These are phyloP conservation scores for Watsonalla cultraria DNA, from an alignment of 2,888 invertebrate species.

Conservation along the genomic window DNA sequence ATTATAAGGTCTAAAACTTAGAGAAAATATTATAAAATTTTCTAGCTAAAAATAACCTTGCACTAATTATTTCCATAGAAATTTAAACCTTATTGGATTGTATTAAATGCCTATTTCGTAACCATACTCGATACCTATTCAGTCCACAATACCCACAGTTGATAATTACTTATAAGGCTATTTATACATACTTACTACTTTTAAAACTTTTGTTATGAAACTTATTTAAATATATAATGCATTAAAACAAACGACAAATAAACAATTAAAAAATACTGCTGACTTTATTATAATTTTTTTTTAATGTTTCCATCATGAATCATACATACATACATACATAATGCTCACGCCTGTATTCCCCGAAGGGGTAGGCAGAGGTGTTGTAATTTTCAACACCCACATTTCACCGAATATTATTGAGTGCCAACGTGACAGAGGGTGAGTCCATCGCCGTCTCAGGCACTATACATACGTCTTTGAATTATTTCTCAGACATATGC, in stretches of 20 bases:
- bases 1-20: conserved; percentile 26
- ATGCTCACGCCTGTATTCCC: too few species aligned
- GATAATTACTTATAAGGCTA: conserved; percentile 63
- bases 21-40: conserved; percentile 25
- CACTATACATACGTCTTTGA: too few species aligned
- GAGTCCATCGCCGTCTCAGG: too few species aligned
- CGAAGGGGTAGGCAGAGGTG: too few species aligned
- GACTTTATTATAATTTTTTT: too few species aligned
- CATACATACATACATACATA: too few species aligned
- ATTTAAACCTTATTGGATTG: conserved; percentile 27
- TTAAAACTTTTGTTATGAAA: conserved; percentile 73
- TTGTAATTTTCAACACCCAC: too few species aligned
- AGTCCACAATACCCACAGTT: conserved; percentile 60
- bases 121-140: conserved; percentile 52
- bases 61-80: conserved; percentile 35
- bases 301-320: too few species aligned
- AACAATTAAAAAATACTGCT: conserved; percentile 54
- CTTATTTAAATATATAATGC: conserved; percentile 75
- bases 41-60: conserved; percentile 46
- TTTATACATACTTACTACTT: conserved; percentile 69
- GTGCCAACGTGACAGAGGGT: too few species aligned
- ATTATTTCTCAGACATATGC: too few species aligned
- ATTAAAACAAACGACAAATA: conserved; percentile 76
- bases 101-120: conserved; percentile 48
- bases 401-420: too few species aligned